phyloP scores from a whole-genome alignment of 2,888 invertebrate genomes.

The Venustoraphidia nigricollis region DNA sequence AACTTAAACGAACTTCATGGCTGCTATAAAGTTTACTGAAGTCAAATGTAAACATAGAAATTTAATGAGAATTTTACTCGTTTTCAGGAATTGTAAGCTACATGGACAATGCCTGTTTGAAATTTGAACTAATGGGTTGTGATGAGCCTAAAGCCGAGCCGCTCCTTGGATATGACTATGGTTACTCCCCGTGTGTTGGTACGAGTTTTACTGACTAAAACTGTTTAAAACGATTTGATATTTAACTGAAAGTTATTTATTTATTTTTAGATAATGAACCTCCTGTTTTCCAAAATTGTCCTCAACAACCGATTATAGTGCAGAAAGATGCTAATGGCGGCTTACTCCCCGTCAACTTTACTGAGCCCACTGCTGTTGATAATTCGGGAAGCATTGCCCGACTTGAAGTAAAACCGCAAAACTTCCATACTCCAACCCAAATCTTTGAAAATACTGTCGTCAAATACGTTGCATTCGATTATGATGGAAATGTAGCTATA shows the following conservation, averaged over 20 bases:
- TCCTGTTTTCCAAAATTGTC: conserved; percentile 92
- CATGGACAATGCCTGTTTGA: conserved; percentile 91
- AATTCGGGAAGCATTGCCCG: conserved; percentile 91
- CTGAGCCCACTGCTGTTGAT: conserved; percentile 86
- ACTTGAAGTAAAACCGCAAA: conserved; percentile 81
- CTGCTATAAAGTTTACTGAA: not conserved
- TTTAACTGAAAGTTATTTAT: not conserved
- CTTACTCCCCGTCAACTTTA: conserved; percentile 80
- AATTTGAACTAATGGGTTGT: conserved; percentile 93
- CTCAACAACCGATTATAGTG: conserved; percentile 80
- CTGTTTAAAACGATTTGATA: not conserved
- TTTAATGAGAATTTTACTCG: not conserved
- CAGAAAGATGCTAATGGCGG: conserved; percentile 79
- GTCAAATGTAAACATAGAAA: not conserved
- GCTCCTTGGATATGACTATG: conserved; percentile 81
- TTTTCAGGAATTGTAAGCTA: conserved; percentile 75
- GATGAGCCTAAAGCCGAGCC: conserved; percentile 73
- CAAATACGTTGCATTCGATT: conserved; percentile 92
- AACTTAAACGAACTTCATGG: too few relatives aligned
- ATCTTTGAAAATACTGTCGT: conserved; percentile 85
- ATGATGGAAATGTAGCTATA: conserved; percentile 93
- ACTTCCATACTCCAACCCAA: conserved; percentile 75
- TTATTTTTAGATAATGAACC: conserved; percentile 77
- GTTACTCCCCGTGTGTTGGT: conserved; percentile 85
- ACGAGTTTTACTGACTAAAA: conserved; percentile 19